Evolutionary conservation across 2,113 vertebrate species (phyloP), one percentile per base, ranked within the genome.

Genomic region (Gorsachius goisagi): DNA sequence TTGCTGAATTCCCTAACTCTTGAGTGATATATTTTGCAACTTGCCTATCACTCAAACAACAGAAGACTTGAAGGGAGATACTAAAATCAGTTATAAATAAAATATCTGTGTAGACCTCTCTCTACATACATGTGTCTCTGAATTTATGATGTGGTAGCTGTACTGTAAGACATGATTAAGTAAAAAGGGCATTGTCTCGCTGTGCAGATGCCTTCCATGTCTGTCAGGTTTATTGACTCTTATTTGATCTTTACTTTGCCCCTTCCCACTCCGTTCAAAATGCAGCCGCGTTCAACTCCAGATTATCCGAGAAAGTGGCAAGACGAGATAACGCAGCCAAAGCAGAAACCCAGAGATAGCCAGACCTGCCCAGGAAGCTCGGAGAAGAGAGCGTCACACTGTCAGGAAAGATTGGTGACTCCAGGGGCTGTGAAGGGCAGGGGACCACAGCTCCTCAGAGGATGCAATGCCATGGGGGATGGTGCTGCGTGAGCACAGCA

Each of bases 1-100:
- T 79, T 95, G 87, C 62, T 0, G n/a, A 89, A 93, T 95, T 91
- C 85, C 60, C 76, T 68, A 92, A 82, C 60, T 90, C 83, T 49
- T 91, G 77, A 89, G 81, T 92, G 92, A 96, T 94, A 45, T 87
- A 96, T 96, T 97, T 96, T 94, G 66, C 89, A 97, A 95, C 94
- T 93, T 96, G 71, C 81, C 81, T 80, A 94, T 97, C 89, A 95
- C 47, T 96, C 91, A 94, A 91, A 89, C 53, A 95, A 82, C 63
- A 89, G 44, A 95, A 87, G 86, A 75, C 23, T 89, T 66, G 58
- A 95, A 74, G 66, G 80, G 95, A 94, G 92, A 89, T 88, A 82
- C 49, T 80, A 93, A 92, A 96, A 95, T 94, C 59, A 93, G 89
- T 95, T 87, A 88, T 47, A 87, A 91, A 92, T 67, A 91, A 93